Conservation (phyloP, 1,140 invertebrate species). For the Bombus sibiricus region DNA sequence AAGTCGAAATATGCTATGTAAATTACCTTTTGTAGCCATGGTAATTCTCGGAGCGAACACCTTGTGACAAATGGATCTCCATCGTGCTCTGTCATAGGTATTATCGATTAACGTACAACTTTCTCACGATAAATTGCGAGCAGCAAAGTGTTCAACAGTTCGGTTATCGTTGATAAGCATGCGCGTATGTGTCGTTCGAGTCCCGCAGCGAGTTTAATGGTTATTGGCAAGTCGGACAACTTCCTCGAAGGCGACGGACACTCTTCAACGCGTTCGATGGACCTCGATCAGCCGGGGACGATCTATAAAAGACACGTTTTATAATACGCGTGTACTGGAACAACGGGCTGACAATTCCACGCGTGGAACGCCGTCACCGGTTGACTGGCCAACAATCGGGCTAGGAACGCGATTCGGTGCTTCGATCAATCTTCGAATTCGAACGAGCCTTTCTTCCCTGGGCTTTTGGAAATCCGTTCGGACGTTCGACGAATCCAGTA, state of each 20-base stretch:
- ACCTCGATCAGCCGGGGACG: slow-evolving; percentile 29
- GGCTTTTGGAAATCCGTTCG: slow-evolving; percentile 31
- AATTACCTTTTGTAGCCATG: not conserved
- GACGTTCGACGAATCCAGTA: not conserved
- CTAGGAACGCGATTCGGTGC: slow-evolving; percentile 10
- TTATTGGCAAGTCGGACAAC: slow-evolving; percentile 48
- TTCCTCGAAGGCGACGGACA: slow-evolving; percentile 60
- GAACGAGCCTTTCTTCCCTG: slow-evolving; percentile 14
- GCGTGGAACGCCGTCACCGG: slow-evolving; percentile 37
- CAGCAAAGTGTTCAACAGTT: not conserved
- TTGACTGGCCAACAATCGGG: slow-evolving; percentile 51
- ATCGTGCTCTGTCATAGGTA: not conserved
- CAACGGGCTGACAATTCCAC: slow-evolving; percentile 54
- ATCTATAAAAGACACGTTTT: slow-evolving; percentile 54
- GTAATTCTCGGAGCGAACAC: not conserved
- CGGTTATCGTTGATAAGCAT: slow-evolving; percentile 3
- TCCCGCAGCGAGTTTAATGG: slow-evolving; percentile 37
- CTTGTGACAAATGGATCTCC: not conserved
- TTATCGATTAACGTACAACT: not conserved
- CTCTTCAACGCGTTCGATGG: slow-evolving; percentile 54
- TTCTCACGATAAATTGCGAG: not conserved
- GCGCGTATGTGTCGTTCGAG: not conserved
- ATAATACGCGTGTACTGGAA: slow-evolving; percentile 39
- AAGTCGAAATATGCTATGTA: not conserved
- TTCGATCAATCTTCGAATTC: slow-evolving; percentile 37